A percentile compares a stretch with the other conserved stretches of the same genome.
Evolutionary conservation across 1,140 invertebrate genomes (phyloP).

Genomic region (Lasioglossum albipes): DNA sequence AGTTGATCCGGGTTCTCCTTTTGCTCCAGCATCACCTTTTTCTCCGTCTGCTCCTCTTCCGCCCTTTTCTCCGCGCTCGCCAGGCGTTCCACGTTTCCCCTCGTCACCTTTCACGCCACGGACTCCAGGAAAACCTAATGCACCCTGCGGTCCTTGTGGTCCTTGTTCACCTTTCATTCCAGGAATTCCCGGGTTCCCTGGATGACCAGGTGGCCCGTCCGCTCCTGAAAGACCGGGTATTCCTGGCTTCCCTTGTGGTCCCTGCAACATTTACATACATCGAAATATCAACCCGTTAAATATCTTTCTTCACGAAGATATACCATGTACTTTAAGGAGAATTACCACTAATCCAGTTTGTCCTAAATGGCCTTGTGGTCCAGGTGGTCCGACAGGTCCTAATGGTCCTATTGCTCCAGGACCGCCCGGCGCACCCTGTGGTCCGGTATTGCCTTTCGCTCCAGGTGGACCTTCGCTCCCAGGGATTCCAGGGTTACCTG

Average conservation of each 20-base stretch:
- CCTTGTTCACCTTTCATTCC: conserved; percentile 92
- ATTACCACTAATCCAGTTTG: conserved; percentile 85
- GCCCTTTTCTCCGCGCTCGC: conserved; percentile 81
- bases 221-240: conserved; percentile 89
- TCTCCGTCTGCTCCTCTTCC: conserved; percentile 89
- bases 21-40: conserved; percentile 85
- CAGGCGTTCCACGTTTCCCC: conserved; percentile 83
- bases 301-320: background rate
- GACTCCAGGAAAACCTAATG: conserved; percentile 87
- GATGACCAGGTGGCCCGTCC: conserved; percentile 86
- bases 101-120: conserved; percentile 89
- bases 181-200: conserved; percentile 86
- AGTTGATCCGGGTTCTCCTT: conserved; percentile 87
- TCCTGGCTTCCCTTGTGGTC: conserved; percentile 88
- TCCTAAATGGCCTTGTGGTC: conserved; percentile 85
- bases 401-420: conserved; percentile 85
- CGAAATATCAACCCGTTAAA: too few species aligned
- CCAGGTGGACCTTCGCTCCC: conserved; percentile 87
- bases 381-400: conserved; percentile 84
- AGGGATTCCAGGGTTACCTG: conserved; percentile 88
- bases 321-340: conserved; percentile 25
- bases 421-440: conserved; percentile 84
- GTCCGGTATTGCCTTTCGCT: conserved; percentile 86
- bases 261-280: conserved; percentile 80
- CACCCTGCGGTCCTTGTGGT: conserved; percentile 83